phyloP scores from a whole-genome alignment of 2,797 vertebrate species.

The Pagetopsis macropterus region DNA sequence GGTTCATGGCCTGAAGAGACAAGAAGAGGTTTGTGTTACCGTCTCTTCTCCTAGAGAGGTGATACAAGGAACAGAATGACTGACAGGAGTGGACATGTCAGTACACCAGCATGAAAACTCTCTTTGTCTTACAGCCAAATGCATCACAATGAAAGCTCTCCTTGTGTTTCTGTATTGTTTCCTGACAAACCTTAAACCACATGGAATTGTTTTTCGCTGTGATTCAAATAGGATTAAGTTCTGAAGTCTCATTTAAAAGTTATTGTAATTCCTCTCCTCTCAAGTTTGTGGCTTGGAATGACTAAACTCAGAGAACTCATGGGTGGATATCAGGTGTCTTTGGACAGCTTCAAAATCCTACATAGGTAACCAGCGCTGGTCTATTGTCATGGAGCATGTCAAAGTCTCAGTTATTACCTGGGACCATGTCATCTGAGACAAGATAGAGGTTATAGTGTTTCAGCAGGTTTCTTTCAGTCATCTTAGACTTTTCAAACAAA shows the following conservation, averaged over 20 bases:
- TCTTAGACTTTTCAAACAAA: slow-evolving; percentile 27
- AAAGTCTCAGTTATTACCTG: slow-evolving; percentile 6
- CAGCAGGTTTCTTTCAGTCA: slow-evolving; percentile 3
- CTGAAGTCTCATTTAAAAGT: neutral
- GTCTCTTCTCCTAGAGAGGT: slow-evolving; percentile 1
- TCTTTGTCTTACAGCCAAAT: slow-evolving; percentile 27
- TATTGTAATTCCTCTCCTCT: neutral
- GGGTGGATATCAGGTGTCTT: slow-evolving; percentile 45
- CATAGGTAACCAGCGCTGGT: slow-evolving; percentile 32
- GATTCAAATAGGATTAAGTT: neutral
- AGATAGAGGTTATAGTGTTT: slow-evolving; percentile 32
- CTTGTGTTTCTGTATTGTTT: slow-evolving; percentile 6
- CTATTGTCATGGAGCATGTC: slow-evolving; percentile 36
- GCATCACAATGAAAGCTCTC: slow-evolving; percentile 10
- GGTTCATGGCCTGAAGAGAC: neutral
- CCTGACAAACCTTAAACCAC: neutral
- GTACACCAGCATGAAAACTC: slow-evolving; percentile 3
- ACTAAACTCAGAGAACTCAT: slow-evolving; percentile 20
- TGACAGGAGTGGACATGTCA: slow-evolving; percentile 30
- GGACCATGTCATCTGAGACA: slow-evolving; percentile 40
- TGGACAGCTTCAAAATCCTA: slow-evolving; percentile 23
- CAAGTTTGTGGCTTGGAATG: neutral
- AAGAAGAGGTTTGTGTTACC: slow-evolving; percentile 4
- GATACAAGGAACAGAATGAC: slow-evolving; percentile 31
- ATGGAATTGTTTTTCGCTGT: slow-evolving; percentile 1